phyloP scores from a whole-genome alignment of 2,888 invertebrate genomes.

The Micoletzkya japonica region DNA sequence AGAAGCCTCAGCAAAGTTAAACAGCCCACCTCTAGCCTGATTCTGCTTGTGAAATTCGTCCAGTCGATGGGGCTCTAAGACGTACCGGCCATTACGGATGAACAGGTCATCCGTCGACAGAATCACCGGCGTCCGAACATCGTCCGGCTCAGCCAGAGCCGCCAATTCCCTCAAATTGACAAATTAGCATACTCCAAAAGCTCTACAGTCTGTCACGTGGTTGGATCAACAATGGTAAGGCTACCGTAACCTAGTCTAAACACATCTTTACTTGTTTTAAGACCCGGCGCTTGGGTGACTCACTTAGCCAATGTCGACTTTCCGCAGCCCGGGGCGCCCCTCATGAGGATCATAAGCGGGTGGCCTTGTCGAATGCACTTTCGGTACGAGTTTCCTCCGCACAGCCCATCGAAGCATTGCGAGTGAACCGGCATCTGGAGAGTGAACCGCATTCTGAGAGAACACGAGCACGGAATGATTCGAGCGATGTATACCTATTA shows the following conservation, averaged over 20 bases:
- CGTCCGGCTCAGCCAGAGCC: not conserved
- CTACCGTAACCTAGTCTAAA: not conserved
- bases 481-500: too few species aligned
- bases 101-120: constrained; percentile 23
- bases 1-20: too few species aligned
- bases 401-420: constrained; percentile 21
- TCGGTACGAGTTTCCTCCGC: not conserved
- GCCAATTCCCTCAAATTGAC: not conserved
- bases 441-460: too few species aligned
- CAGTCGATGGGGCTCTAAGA: constrained; percentile 27
- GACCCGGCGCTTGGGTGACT: constrained; percentile 1
- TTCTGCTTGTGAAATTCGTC: constrained; percentile 36
- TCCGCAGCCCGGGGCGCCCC: constrained; percentile 26
- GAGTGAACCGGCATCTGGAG: constrained; percentile 2
- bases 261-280: too few species aligned
- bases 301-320: constrained; percentile 20
- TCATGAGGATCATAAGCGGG: constrained; percentile 14
- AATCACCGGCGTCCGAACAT: constrained; percentile 7
- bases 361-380: constrained; percentile 27
- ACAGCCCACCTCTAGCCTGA: constrained; percentile 22
- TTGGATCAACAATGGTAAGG: not conserved
- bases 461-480: too few species aligned
- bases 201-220: not conserved
- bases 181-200: not conserved
- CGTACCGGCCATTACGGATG: constrained; percentile 25